Conservation (phyloP, 2,888 invertebrate genomes). For the Agrochola litura region DNA sequence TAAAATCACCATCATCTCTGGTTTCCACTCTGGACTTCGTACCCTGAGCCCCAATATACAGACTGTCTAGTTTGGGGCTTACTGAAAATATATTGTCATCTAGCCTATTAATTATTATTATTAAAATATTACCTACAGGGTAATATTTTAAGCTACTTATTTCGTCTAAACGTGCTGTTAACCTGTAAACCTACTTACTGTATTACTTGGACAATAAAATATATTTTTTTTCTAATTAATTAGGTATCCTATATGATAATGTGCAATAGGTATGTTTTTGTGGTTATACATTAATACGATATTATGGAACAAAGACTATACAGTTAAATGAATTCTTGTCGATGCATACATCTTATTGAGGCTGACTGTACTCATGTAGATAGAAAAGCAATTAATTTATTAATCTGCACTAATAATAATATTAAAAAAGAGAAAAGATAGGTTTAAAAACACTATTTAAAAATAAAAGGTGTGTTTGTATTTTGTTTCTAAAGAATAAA, state of each 20-base stretch:
- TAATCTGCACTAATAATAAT: background rate
- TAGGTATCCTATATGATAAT: too few species aligned
- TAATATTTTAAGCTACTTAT: background rate
- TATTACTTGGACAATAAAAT: background rate
- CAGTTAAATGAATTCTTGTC: background rate
- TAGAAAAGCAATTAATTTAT: constrained; percentile 9
- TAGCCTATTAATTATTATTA: too few species aligned
- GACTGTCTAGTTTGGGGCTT: background rate
- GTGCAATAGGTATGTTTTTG: too few species aligned
- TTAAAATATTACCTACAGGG: too few species aligned
- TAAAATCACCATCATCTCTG: background rate
- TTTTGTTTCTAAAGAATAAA: too few species aligned
- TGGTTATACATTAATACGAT: too few species aligned
- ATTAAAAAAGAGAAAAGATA: too few species aligned
- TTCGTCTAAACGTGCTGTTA: background rate
- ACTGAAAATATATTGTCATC: background rate
- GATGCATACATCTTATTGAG: background rate
- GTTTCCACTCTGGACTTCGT: background rate
- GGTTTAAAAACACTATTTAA: too few species aligned
- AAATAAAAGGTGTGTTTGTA: too few species aligned
- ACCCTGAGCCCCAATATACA: background rate
- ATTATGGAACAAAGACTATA: background rate
- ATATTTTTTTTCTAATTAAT: background rate
- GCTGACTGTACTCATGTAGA: background rate
- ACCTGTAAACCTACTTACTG: background rate